Conservation (phyloP, 2,888 invertebrate genomes). For the Tridacna gigas region DNA sequence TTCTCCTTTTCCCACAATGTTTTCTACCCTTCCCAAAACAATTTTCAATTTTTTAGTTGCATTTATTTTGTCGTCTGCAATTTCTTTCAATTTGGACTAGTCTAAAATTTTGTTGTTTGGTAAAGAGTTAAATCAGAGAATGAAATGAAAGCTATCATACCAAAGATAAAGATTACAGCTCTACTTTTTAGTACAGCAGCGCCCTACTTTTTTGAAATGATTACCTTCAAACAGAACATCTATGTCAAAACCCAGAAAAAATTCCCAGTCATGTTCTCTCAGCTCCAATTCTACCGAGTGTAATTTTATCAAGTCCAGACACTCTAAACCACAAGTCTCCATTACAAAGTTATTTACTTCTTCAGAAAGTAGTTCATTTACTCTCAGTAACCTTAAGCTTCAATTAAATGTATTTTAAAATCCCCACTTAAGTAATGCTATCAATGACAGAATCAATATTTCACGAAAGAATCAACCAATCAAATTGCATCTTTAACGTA, state of each 20-base stretch:
- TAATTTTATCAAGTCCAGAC: constrained; percentile 41
- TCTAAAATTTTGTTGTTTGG: too few species aligned
- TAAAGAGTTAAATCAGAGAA: too few species aligned
- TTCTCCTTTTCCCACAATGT: too few species aligned
- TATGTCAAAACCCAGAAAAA: constrained; percentile 18
- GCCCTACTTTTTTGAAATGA: too few species aligned
- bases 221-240: constrained; percentile 7
- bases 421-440: neutral
- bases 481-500: neutral
- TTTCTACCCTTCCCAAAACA: too few species aligned
- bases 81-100: too few species aligned
- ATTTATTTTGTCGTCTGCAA: too few species aligned
- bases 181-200: too few species aligned
- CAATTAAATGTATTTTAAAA: neutral
- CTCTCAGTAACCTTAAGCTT: neutral
- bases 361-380: neutral
- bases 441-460: neutral
- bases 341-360: constrained; percentile 2
- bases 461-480: neutral
- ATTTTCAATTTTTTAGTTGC: too few species aligned
- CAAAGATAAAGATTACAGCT: too few species aligned
- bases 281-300: constrained; percentile 34
- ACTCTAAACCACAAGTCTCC: constrained; percentile 42
- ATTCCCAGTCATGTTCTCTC: constrained; percentile 7
- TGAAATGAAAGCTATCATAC: too few species aligned